phyloP scores from a whole-genome alignment of 2,113 vertebrate species.

The Zosterops pallidus region DNA sequence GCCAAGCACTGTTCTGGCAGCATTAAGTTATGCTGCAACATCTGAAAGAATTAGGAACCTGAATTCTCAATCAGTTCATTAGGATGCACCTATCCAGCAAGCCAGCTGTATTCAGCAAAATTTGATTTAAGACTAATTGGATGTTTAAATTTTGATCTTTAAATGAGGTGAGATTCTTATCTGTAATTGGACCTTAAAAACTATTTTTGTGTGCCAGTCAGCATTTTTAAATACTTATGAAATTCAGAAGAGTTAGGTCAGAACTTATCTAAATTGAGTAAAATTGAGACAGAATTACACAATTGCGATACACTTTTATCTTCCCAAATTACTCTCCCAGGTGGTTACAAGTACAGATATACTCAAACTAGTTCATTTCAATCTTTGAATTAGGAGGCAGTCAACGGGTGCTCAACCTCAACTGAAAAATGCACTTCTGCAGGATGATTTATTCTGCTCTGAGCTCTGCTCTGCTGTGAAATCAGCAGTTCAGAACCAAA shows the following conservation, averaged over 20 bases:
- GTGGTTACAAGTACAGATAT: not conserved
- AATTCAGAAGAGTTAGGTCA: not conserved
- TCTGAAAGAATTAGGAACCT: not conserved
- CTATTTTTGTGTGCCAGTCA: not conserved
- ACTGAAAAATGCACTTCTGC: not conserved
- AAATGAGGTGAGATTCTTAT: not conserved
- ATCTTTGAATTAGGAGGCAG: not conserved
- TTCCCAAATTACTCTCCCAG: not conserved
- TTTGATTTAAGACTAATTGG: not conserved
- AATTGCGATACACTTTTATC: not conserved
- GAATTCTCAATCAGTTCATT: not conserved
- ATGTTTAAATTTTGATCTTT: not conserved
- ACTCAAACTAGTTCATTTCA: not conserved
- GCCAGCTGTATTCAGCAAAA: not conserved
- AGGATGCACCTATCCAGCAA: not conserved
- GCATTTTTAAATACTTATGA: not conserved
- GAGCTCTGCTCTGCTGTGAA: not conserved
- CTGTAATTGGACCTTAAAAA: not conserved
- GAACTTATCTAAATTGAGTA: not conserved
- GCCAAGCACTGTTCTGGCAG: not conserved
- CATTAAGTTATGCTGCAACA: not conserved
- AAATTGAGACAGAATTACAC: not conserved
- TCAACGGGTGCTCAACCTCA: not conserved
- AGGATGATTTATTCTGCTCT: not conserved
- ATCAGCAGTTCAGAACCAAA: not conserved